Percentiles rank a stretch among this genome's conserved stretches.
Evolutionary conservation across 1,140 invertebrate genomes (phyloP).

Genomic region (Gonatopus flavifemur): DNA sequence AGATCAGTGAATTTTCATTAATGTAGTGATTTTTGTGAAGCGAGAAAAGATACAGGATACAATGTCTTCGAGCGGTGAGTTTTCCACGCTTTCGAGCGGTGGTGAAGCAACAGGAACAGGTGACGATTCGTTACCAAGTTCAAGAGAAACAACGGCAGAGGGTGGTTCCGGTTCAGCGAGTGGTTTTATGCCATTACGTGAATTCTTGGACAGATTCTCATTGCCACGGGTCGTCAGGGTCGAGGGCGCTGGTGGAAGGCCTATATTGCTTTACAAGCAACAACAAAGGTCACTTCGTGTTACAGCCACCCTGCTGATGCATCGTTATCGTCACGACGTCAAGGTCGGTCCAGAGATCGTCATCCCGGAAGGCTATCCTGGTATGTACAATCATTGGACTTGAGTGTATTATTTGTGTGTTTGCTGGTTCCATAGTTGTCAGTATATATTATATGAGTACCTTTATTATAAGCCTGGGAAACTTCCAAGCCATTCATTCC

Average conservation of each 20-base stretch:
- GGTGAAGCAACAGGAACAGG: conserved; percentile 50
- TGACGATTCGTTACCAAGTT: conserved; percentile 49
- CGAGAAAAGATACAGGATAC: conserved; percentile 6
- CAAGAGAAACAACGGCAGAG: conserved; percentile 46
- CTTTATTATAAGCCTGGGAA: too few species aligned
- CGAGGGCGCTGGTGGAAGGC: conserved; percentile 47
- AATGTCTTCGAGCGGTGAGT: conserved; percentile 52
- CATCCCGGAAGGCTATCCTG: conserved; percentile 52
- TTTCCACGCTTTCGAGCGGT: conserved; percentile 49
- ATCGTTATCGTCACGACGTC: conserved; percentile 46
- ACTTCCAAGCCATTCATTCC: too few species aligned
- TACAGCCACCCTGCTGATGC: conserved; percentile 45
- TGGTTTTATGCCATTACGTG: conserved; percentile 45
- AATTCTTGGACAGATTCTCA: conserved; percentile 51
- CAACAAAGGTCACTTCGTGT: conserved; percentile 44
- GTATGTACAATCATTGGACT: conserved; percentile 35
- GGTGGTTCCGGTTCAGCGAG: conserved; percentile 38
- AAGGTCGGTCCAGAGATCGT: conserved; percentile 50
- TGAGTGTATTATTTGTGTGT: too few species aligned
- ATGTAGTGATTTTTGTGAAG: neutral
- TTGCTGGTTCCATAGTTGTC: too few species aligned
- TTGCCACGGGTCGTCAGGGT: conserved; percentile 47
- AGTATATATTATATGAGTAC: too few species aligned
- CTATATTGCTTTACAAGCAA: conserved; percentile 50
- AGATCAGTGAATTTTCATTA: conserved; percentile 5